Evolutionary conservation across 2,888 invertebrate genomes (phyloP), one percentile per base, ranked within the genome.

Genomic region (Scrobipalpa costella): DNA sequence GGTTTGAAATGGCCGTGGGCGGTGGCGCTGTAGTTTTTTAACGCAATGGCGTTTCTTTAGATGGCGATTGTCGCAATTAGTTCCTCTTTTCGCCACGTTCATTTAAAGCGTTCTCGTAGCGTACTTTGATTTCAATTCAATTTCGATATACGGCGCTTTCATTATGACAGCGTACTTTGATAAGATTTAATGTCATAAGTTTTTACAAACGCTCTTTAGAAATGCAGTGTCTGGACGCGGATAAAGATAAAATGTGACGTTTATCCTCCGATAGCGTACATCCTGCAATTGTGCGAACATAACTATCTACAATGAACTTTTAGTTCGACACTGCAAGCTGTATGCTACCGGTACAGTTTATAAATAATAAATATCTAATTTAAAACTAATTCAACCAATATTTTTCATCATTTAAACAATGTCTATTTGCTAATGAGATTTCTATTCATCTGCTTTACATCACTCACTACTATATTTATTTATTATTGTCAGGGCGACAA

Each of bases 371-470:
- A 86, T 83, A 86, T 76, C 81, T 86, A 86, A 81, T 86, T 86
- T 82, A 84, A 78, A 82, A 79, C 83, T 85, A 86, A 83, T 79
- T 83, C 79, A 81, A 84, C 80, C 79, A 81, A 85, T 79, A 78
- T 78, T 72, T 73, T 77, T 78, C 71, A 13, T 40, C 71, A 75
- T 76, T 71, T 73, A 75, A 78, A 80, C 79, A 78, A 80, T 80
- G 79, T 83, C 80, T 86, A 86, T 82, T 77, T 79, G 76, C 86
- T 88, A 86, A 85, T 88, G 86, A 88, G 86, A 86, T 88, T 86
- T 84, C 83, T 80, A 80, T 79, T 78, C 67, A 80, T 82, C 81
- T 85, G 86, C 77, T 80, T 77, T 74, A 81, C 80, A 84, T 84
- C 81, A 86, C 81, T 85, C 82, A 81, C 81, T 81, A 84, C n/a